phyloP scores from a whole-genome alignment of 1,140 invertebrate species.

The Rhopalosiphum padi region DNA sequence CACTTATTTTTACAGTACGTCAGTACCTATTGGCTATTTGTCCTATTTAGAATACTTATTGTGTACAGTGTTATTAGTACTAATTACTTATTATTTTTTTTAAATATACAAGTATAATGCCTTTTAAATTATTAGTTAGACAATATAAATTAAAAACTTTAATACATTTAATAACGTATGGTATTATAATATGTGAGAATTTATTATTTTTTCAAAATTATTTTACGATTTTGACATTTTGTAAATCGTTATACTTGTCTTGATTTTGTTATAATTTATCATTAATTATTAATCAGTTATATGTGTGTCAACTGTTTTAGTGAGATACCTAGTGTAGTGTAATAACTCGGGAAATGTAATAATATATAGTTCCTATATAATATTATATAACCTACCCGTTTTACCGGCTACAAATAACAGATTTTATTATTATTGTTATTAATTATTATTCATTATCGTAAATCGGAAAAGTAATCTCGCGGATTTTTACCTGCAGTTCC shows the following conservation, averaged over 20 bases:
- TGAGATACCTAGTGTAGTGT: neutral
- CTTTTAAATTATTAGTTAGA: too few species aligned
- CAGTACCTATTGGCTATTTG: too few species aligned
- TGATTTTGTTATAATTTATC: neutral
- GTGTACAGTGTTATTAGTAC: too few species aligned
- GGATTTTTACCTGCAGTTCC: constrained; percentile 26
- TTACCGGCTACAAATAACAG: too few species aligned
- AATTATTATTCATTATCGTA: neutral
- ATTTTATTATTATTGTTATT: neutral
- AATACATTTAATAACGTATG: neutral
- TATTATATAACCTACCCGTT: neutral
- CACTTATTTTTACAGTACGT: too few species aligned
- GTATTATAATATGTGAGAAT: neutral
- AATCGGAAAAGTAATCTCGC: neutral
- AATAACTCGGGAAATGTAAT: neutral
- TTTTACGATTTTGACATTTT: neutral
- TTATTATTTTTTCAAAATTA: neutral
- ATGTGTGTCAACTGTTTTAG: neutral
- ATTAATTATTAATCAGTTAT: neutral
- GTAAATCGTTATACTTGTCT: neutral
- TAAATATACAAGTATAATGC: too few species aligned
- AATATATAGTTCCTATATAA: neutral
- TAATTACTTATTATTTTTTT: too few species aligned
- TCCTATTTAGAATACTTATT: too few species aligned
- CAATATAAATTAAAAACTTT: neutral